phyloP scores from a whole-genome alignment of 2,888 invertebrate species.

The Rhagium mordax region DNA sequence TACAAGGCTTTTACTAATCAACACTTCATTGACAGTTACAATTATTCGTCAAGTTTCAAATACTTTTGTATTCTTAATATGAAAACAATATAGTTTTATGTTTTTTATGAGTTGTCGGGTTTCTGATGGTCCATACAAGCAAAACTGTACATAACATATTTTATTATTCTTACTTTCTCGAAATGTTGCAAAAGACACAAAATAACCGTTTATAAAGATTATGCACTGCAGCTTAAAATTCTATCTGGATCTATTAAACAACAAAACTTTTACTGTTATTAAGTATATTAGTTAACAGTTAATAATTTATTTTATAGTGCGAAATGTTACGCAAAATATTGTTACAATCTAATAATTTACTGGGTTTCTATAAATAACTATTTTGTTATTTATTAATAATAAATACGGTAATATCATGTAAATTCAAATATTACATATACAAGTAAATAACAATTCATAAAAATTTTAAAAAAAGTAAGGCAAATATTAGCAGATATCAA shows the following conservation, averaged over 20 bases:
- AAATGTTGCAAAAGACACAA: slow-evolving; percentile 4
- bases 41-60: too few species aligned
- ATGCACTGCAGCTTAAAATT: neutral
- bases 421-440: neutral
- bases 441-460: slow-evolving; percentile 4
- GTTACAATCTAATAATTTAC: slow-evolving; percentile 9
- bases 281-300: neutral
- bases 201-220: neutral
- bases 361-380: slow-evolving; percentile 20
- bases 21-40: too few species aligned
- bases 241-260: neutral
- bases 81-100: too few species aligned
- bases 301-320: slow-evolving; percentile 1
- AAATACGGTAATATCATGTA: neutral
- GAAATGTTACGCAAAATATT: slow-evolving; percentile 15
- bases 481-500: neutral
- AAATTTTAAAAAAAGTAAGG: slow-evolving; percentile 6
- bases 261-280: slow-evolving; percentile 7
- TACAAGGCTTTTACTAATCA: too few species aligned
- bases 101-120: too few species aligned
- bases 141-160: slow-evolving; percentile 16
- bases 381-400: neutral
- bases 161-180: slow-evolving; percentile 1
- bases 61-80: too few species aligned
- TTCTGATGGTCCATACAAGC: too few species aligned